phyloP scores from a whole-genome alignment of 2,113 vertebrate genomes.

The Grantiella picta region DNA sequence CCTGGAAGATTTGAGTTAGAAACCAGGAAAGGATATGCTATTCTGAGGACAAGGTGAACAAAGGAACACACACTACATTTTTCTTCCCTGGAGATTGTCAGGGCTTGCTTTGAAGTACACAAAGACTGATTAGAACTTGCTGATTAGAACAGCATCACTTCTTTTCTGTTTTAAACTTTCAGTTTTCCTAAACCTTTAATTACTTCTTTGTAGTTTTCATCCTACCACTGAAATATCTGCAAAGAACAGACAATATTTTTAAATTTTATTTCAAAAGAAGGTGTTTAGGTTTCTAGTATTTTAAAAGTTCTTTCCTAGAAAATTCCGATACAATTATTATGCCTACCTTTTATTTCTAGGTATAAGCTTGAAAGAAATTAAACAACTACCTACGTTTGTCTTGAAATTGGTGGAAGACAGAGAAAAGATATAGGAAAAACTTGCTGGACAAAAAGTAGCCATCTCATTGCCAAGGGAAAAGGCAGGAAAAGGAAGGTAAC shows the following conservation, averaged over 20 bases:
- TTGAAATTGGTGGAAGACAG: neutral
- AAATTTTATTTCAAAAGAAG: neutral
- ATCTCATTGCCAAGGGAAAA: neutral
- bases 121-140: neutral
- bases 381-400: neutral
- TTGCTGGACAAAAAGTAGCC: neutral
- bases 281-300: neutral
- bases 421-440: neutral
- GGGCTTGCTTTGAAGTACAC: neutral
- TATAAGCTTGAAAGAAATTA: neutral
- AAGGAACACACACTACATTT: neutral
- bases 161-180: neutral
- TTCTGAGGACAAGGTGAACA: neutral
- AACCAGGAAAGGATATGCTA: neutral
- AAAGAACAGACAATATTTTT: neutral
- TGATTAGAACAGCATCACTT: neutral
- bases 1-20: neutral
- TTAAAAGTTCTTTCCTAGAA: neutral
- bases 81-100: neutral
- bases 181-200: neutral
- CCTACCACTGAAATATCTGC: neutral
- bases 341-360: neutral
- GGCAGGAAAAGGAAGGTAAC: neutral
- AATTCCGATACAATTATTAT: neutral
- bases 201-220: neutral